Conservation (phyloP, 2,888 invertebrate species). For the Pocota personata region DNA sequence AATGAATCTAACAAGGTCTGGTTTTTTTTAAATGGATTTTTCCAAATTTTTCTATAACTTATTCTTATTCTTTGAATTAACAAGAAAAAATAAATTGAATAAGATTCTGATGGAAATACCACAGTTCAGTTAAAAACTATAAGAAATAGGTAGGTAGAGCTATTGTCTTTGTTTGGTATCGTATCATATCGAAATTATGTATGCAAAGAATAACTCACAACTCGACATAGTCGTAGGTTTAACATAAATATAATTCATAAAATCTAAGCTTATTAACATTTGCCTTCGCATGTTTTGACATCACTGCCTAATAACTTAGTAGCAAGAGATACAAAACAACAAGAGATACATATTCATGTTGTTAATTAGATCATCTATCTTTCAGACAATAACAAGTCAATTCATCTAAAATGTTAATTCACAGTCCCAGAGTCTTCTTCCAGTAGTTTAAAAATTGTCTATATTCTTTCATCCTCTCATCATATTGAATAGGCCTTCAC, state of each 20-base stretch:
- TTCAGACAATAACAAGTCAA: neutral
- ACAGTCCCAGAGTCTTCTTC: neutral
- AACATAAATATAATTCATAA: neutral
- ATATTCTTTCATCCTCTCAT: slow-evolving; percentile 76
- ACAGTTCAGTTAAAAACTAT: too few species aligned
- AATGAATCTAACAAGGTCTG: too few species aligned
- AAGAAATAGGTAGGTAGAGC: too few species aligned
- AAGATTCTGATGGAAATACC: too few species aligned
- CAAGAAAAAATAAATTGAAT: too few species aligned
- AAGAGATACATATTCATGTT: neutral
- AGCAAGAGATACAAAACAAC: neutral
- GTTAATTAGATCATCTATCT: neutral
- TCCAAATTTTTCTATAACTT: too few species aligned
- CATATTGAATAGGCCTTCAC: slow-evolving; percentile 79
- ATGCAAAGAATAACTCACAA: neutral
- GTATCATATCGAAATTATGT: neutral
- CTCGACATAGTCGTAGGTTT: neutral
- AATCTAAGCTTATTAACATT: neutral
- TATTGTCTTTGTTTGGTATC: too few species aligned
- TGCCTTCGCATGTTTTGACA: neutral
- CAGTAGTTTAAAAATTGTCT: too few species aligned
- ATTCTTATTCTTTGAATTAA: too few species aligned
- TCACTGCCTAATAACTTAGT: neutral
- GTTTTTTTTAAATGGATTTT: too few species aligned
- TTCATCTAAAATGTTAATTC: slow-evolving; percentile 27